A percentile compares a stretch with the other conserved stretches of the same genome.
Evolutionary conservation across 2,888 invertebrate species (phyloP).

Genomic region (Eupithecia subfuscata): DNA sequence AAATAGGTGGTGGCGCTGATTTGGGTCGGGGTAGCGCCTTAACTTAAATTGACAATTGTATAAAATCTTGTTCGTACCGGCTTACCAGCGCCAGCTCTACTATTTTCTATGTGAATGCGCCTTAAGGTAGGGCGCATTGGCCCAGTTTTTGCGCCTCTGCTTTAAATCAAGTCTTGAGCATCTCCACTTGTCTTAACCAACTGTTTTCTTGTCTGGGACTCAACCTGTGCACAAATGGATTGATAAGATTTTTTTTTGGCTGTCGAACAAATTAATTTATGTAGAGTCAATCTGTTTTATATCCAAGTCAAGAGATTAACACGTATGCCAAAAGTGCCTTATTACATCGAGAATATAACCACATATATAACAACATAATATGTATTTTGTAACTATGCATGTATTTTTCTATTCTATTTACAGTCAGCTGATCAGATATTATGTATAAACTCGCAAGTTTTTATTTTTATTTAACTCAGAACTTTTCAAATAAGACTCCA

Average conservation of each 20-base stretch:
- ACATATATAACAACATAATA: no score
- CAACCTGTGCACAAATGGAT: slow-evolving; percentile 22
- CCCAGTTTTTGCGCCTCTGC: slow-evolving; percentile 56
- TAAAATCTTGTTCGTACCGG: neutral
- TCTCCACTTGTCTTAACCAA: slow-evolving; percentile 33
- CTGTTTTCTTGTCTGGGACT: slow-evolving; percentile 21
- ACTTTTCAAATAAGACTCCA: no score
- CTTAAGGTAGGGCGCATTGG: slow-evolving; percentile 50
- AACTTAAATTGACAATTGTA: neutral
- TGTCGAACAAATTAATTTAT: slow-evolving; percentile 11
- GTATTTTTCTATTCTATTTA: no score
- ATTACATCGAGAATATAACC: no score
- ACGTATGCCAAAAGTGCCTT: neutral
- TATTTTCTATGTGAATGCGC: slow-evolving; percentile 20
- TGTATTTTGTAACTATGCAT: no score
- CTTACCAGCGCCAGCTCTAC: neutral
- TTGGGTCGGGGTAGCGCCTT: no score
- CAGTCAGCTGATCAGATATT: no score
- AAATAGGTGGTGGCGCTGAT: no score
- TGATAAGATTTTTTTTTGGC: slow-evolving; percentile 25
- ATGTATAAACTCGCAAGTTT: no score
- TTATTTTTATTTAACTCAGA: no score
- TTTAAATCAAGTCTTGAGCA: slow-evolving; percentile 49
- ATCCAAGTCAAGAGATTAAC: neutral
- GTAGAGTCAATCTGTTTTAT: slow-evolving; percentile 7